These are phyloP conservation scores for Trichopoda pennipes DNA, from an alignment of 2,888 invertebrate species.

Conservation along the genomic window DNA sequence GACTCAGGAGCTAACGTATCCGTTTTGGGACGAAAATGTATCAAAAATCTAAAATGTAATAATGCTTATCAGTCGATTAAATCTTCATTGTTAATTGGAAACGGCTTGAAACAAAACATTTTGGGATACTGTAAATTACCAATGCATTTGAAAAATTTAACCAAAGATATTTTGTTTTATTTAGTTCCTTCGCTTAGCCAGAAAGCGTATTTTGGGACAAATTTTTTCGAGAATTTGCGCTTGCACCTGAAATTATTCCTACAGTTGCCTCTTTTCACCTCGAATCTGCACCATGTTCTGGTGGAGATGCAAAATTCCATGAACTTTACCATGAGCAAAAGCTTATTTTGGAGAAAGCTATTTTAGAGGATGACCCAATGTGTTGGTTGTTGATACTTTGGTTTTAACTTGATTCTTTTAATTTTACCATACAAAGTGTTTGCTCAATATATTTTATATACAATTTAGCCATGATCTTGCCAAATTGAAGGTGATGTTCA, in stretches of 20 bases:
- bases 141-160: slow-evolving; percentile 8
- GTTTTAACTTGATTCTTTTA: slow-evolving; percentile 64
- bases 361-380: too few species aligned
- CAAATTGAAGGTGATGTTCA: slow-evolving; percentile 68
- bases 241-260: too few species aligned
- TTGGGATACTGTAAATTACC: slow-evolving; percentile 24
- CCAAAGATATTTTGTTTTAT: too few species aligned
- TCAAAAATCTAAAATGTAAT: not conserved
- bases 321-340: too few species aligned
- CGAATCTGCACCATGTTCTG: too few species aligned
- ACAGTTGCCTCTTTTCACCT: too few species aligned
- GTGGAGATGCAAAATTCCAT: too few species aligned
- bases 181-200: too few species aligned
- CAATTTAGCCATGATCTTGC: slow-evolving; percentile 67
- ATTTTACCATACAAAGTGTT: slow-evolving; percentile 41
- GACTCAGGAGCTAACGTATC: slow-evolving; percentile 35
- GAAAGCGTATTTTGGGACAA: too few species aligned
- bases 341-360: too few species aligned
- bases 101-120: not conserved
- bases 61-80: not conserved
- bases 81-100: slow-evolving; percentile 1
- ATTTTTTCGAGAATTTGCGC: too few species aligned
- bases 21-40: slow-evolving; percentile 1
- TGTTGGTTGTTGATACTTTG: slow-evolving; percentile 24
- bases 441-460: slow-evolving; percentile 47